A percentile compares a stretch with the other conserved stretches of the same genome.
These are phyloP conservation scores for Malurus leucopterus DNA, from an alignment of 2,797 vertebrate genomes.

Conservation along the genomic window DNA sequence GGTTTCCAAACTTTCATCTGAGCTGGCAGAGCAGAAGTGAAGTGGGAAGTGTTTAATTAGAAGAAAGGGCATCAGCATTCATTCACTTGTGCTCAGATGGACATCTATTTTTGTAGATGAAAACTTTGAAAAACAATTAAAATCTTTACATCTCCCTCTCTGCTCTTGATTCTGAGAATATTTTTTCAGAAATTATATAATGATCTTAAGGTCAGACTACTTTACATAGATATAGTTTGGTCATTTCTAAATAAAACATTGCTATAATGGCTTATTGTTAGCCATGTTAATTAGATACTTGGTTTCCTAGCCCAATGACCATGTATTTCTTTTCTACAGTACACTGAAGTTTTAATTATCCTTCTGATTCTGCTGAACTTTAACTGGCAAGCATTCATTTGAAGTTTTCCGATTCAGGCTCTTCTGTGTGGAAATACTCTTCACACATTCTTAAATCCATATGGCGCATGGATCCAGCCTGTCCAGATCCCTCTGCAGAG, in stretches of 20 bases:
- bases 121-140: not conserved
- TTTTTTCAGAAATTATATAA: not conserved
- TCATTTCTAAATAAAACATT: not conserved
- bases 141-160: not conserved
- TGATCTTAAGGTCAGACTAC: not conserved
- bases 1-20: not conserved
- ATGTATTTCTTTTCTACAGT: not conserved
- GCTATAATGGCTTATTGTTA: not conserved
- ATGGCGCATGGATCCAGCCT: not conserved
- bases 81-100: not conserved
- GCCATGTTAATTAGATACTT: not conserved
- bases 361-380: not conserved
- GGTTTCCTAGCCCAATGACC: not conserved
- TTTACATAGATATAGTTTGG: not conserved
- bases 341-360: not conserved
- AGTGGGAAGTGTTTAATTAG: conserved; percentile 40
- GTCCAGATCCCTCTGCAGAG: not conserved
- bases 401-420: not conserved
- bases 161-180: not conserved
- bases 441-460: not conserved
- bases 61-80: not conserved
- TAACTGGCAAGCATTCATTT: not conserved
- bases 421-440: not conserved
- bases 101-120: not conserved
- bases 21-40: conserved; percentile 29